These are phyloP conservation scores for Myotis myotis DNA, from an alignment of 2,797 vertebrate species.

Conservation along the genomic window DNA sequence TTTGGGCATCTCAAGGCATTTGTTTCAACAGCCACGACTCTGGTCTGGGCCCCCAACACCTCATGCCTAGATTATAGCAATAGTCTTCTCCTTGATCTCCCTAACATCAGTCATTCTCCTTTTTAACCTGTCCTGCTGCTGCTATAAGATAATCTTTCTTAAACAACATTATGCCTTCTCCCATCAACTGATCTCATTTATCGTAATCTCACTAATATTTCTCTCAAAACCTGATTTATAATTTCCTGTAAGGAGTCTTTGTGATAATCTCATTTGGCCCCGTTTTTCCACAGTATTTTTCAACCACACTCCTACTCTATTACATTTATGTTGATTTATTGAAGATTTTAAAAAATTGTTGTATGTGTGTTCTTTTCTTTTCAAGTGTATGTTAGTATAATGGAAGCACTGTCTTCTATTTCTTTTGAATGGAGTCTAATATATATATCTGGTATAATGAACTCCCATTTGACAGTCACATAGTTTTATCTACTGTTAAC, in stretches of 20 bases:
- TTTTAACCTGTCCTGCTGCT: neutral
- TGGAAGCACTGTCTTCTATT: constrained; percentile 3
- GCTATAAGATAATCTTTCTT: neutral
- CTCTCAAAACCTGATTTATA: constrained; percentile 21
- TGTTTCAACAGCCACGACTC: constrained; percentile 1
- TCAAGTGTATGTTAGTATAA: neutral
- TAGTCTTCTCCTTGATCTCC: neutral
- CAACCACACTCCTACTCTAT: neutral
- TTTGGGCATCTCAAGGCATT: constrained; percentile 15
- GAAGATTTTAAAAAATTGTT: neutral
- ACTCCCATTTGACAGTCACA: neutral
- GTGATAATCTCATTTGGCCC: neutral
- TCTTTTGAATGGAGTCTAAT: neutral
- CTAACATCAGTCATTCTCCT: neutral
- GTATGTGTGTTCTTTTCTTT: constrained; percentile 19
- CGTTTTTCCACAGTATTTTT: constrained; percentile 35
- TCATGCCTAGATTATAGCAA: neutral
- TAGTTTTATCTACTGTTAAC: neutral
- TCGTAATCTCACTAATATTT: neutral
- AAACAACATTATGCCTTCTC: neutral
- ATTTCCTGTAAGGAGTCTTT: constrained; percentile 35
- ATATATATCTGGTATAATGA: neutral
- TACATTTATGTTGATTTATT: constrained; percentile 58
- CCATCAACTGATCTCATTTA: constrained; percentile 5
- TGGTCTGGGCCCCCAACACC: neutral